Percentiles rank a stretch among this genome's conserved stretches.
Conservation (phyloP, 2,113 vertebrate genomes). For the Tenrec ecaudatus region DNA sequence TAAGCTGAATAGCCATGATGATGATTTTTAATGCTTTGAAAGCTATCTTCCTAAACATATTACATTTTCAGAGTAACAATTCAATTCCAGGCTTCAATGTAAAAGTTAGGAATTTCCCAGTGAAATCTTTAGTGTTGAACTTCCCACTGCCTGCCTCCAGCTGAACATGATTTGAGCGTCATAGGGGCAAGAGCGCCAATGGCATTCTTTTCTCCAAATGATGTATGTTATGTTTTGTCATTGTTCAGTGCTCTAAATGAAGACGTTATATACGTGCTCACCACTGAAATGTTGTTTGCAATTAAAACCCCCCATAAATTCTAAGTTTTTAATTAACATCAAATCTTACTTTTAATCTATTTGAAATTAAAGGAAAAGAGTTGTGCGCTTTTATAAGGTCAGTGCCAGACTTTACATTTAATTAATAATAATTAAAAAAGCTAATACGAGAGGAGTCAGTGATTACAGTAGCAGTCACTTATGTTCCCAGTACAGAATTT, state of each 20-base stretch:
- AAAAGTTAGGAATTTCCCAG: not conserved
- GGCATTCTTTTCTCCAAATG: constrained; percentile 19
- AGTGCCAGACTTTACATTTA: constrained; percentile 81
- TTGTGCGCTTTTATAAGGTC: constrained; percentile 79
- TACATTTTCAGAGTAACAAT: constrained; percentile 39
- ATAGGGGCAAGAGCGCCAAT: not conserved
- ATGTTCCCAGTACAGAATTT: constrained; percentile 75
- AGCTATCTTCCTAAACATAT: not conserved
- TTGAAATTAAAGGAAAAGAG: constrained; percentile 80
- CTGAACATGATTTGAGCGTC: constrained; percentile 53
- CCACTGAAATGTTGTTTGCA: constrained; percentile 69
- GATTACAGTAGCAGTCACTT: constrained; percentile 70
- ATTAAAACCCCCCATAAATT: constrained; percentile 74
- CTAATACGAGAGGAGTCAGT: constrained; percentile 73
- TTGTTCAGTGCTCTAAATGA: constrained; percentile 66
- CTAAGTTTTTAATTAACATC: constrained; percentile 83
- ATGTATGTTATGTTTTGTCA: constrained; percentile 63
- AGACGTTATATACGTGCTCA: constrained; percentile 28
- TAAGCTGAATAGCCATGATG: not conserved
- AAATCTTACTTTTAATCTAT: constrained; percentile 82
- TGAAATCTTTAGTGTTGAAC: not conserved
- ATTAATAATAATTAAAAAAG: constrained; percentile 76
- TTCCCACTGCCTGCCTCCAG: not conserved
- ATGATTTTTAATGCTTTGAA: not conserved
- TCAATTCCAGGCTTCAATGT: not conserved